Conservation (phyloP, 1,140 invertebrate species). For the Drosophila saltans region DNA sequence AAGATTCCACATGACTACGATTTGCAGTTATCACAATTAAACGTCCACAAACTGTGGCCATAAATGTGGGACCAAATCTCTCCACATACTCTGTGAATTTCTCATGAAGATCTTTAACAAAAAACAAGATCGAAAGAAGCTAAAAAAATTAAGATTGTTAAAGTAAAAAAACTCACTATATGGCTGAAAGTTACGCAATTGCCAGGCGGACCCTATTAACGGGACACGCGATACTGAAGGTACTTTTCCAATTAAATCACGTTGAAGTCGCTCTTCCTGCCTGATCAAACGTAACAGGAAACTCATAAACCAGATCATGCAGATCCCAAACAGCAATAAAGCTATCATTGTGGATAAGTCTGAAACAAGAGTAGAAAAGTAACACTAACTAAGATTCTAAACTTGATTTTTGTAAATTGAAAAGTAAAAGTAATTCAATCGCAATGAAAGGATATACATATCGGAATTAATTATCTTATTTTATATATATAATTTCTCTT, state of each 20-base stretch:
- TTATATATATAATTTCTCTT: no score
- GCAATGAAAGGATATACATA: no score
- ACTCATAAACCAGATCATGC: slow-evolving; percentile 43
- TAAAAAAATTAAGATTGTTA: background rate
- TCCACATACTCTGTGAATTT: slow-evolving; percentile 65
- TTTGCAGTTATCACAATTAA: slow-evolving; percentile 83
- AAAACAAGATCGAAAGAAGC: background rate
- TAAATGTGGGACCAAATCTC: slow-evolving; percentile 85
- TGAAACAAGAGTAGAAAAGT: background rate
- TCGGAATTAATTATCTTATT: no score
- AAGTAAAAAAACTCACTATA: slow-evolving; percentile 53
- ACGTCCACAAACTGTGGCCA: slow-evolving; percentile 84
- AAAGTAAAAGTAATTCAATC: no score
- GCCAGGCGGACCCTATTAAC: slow-evolving; percentile 55
- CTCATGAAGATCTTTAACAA: slow-evolving; percentile 53
- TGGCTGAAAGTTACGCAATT: slow-evolving; percentile 69
- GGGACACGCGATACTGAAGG: slow-evolving; percentile 65
- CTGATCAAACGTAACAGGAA: slow-evolving; percentile 46
- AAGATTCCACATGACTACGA: slow-evolving; percentile 51
- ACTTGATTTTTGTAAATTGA: no score
- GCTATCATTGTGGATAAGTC: slow-evolving; percentile 11
- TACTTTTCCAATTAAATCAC: slow-evolving; percentile 33
- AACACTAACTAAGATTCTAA: background rate
- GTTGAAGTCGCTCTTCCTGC: slow-evolving; percentile 41
- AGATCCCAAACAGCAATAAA: slow-evolving; percentile 7